Conservation (phyloP, 2,113 vertebrate genomes). For the Erpornis zantholeuca region DNA sequence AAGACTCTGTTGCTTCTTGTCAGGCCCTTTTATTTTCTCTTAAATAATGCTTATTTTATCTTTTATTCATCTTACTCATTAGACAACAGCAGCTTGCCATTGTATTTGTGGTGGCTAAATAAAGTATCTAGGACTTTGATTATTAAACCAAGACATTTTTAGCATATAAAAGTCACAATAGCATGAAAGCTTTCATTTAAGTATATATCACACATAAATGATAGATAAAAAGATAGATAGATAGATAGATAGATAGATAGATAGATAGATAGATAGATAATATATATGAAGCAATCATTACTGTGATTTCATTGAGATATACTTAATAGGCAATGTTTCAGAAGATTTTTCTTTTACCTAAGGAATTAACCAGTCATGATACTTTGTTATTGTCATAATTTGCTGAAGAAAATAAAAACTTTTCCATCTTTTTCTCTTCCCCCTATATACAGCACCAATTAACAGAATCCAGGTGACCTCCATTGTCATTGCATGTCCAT, state of each 20-base stretch:
- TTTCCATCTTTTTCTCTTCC: neutral
- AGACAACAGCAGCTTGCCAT: neutral
- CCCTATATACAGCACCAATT: neutral
- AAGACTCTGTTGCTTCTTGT: neutral
- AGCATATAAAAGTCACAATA: neutral
- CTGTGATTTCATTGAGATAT: neutral
- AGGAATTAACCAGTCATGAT: neutral
- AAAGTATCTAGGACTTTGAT: neutral
- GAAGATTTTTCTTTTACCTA: neutral
- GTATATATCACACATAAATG: neutral
- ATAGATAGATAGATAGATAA: neutral
- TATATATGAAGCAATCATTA: neutral
- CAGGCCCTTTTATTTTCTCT: neutral
- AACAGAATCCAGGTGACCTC: neutral
- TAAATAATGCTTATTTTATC: neutral
- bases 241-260: neutral
- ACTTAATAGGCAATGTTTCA: neutral
- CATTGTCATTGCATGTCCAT: too few relatives aligned
- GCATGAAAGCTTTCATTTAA: neutral
- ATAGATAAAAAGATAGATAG: too few relatives aligned
- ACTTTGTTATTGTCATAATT: neutral
- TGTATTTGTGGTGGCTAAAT: neutral
- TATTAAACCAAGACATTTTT: neutral
- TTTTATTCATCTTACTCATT: neutral
- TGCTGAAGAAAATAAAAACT: neutral